phyloP scores from a whole-genome alignment of 2,888 invertebrate genomes.

The Nomada fabriciana region DNA sequence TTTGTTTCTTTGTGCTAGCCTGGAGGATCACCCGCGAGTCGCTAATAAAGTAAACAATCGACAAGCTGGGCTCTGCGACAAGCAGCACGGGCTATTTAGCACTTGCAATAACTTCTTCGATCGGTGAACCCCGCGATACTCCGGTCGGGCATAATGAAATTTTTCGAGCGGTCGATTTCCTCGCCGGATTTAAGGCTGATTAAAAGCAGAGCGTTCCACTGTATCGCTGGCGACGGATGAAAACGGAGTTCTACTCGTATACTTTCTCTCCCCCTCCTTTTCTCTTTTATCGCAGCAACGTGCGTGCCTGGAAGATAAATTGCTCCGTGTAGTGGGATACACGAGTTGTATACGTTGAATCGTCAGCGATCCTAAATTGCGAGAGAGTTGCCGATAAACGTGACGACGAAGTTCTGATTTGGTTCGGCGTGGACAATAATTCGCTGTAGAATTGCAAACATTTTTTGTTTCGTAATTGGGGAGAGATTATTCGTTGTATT shows the following conservation, averaged over 20 bases:
- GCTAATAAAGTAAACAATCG: constrained; percentile 60
- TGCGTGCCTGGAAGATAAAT: background rate
- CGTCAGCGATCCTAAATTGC: too few relatives aligned
- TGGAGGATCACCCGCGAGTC: constrained; percentile 36
- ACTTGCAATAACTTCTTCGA: constrained; percentile 43
- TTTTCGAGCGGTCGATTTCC: constrained; percentile 10
- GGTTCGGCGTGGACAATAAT: too few relatives aligned
- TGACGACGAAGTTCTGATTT: too few relatives aligned
- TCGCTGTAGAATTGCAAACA: too few relatives aligned
- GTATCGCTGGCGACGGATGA: too few relatives aligned
- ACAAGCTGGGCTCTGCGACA: background rate
- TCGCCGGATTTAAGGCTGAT: background rate
- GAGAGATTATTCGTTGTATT: background rate
- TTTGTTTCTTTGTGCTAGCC: constrained; percentile 56
- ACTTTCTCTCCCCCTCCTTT: too few relatives aligned
- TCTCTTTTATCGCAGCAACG: background rate
- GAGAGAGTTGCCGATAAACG: too few relatives aligned
- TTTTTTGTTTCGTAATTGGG: background rate
- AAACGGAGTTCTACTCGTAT: too few relatives aligned
- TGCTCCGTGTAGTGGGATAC: too few relatives aligned
- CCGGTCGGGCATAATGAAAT: constrained; percentile 27
- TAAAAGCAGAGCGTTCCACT: background rate
- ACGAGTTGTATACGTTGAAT: too few relatives aligned
- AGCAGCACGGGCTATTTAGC: constrained; percentile 24
- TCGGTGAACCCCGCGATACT: constrained; percentile 33